Base-by-base conservation (phyloP, 2,113 vertebrate genomes). In the Recurvirostra avosetta region DNA sequence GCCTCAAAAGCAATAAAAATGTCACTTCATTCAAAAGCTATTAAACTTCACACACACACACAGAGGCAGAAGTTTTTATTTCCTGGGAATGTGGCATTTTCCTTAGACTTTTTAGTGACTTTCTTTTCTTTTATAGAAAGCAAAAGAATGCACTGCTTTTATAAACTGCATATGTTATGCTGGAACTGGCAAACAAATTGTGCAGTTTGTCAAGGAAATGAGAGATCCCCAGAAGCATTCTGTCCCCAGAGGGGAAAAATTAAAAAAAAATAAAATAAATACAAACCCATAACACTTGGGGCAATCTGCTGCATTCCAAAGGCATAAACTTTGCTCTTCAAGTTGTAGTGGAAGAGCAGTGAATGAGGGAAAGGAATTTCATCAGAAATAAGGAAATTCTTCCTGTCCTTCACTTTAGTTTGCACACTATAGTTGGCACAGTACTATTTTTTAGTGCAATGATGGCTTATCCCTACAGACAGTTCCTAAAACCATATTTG, bases 1-100 rank as follows among this genome's bases (percentile, higher is more conserved):
- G 62, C 72, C 89, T 94, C 56, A 88, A 91, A 91, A 96, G 81
- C 71, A 96, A 94, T 96, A 97, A 96, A 92, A 92, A 68, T 56
- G 58, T 96, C 81, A 92, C 87, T 94, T 97, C 47, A 53, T 83
- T 91, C 58, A 74, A 91, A 91, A 77, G 21, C 38, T 81, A 26
- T 72, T 80, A 72, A 91, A 65, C 12, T 70, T 86, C 47, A 56
- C 41, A 34, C 75, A 49, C 45, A 15, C 38, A 25, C 19, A 52
- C 2, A 2, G 16, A 84, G 34, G 27, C 41, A 89, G 38, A 58
- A 45, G 18, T 52, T 91, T 91, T 63, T 66, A 43, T 82, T 94
- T 90, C 73, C 71, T 92, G 61, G 49, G 58, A 77, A 83, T 74
- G 1, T 63, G 49, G 19, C 65, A 41, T 90, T 95, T 82, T 86